Conservation (phyloP, 1,140 invertebrate genomes). For the Solenopsis fugax region DNA sequence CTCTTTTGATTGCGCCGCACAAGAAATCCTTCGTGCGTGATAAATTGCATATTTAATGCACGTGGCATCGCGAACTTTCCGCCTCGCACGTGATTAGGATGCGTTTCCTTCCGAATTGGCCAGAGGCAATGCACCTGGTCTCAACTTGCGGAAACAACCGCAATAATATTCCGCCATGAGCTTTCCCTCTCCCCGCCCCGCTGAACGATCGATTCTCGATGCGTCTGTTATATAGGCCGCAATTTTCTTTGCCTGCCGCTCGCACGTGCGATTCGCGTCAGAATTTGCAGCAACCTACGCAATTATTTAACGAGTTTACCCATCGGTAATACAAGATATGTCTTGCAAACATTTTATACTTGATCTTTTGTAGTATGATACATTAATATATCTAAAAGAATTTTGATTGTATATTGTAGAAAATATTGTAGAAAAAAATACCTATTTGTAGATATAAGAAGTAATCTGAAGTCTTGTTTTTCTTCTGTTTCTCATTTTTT, state of each 20-base stretch:
- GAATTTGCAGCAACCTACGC: background rate
- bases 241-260: slow-evolving; percentile 22
- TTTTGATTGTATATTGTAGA: background rate
- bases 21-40: slow-evolving; percentile 13
- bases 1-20: slow-evolving; percentile 10
- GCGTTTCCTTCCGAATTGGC: slow-evolving; percentile 47
- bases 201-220: slow-evolving; percentile 36
- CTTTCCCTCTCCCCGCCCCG: background rate
- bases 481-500: background rate
- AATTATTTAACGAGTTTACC: slow-evolving; percentile 4
- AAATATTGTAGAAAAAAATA: no score
- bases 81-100: slow-evolving; percentile 66
- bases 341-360: background rate
- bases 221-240: slow-evolving; percentile 33
- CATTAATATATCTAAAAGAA: background rate
- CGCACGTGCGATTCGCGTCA: background rate
- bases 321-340: background rate
- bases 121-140: slow-evolving; percentile 45
- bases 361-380: background rate
- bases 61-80: slow-evolving; percentile 45
- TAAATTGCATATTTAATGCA: slow-evolving; percentile 53
- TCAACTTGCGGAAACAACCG: slow-evolving; percentile 36
- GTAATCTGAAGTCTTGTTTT: background rate
- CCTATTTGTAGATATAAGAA: background rate
- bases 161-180: slow-evolving; percentile 55